Percentiles rank a stretch among this genome's conserved stretches.
Conservation (phyloP, 2,797 vertebrate species). For the Salmo trutta region DNA sequence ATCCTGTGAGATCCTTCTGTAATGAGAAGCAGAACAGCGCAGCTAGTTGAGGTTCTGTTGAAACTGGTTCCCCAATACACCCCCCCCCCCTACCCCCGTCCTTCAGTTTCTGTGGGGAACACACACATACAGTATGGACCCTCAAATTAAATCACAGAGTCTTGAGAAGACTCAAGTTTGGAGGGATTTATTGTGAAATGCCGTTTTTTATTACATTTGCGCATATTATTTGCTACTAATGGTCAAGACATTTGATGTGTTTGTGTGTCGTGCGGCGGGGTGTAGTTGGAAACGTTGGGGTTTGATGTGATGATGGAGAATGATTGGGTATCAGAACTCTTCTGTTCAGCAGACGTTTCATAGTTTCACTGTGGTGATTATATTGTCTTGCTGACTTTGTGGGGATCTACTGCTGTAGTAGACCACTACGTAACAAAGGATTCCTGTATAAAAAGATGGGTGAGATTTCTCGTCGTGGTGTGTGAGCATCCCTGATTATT, state of each 20-base stretch:
- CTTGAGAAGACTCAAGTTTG: too few relatives aligned
- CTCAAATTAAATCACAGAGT: constrained; percentile 20
- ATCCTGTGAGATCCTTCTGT: constrained; percentile 8
- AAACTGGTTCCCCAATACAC: neutral
- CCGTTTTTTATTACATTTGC: too few relatives aligned
- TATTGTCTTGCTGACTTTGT: neutral
- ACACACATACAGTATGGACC: constrained; percentile 10
- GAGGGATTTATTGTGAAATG: too few relatives aligned
- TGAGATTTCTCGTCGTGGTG: neutral
- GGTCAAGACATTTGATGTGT: too few relatives aligned
- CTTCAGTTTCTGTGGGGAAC: neutral
- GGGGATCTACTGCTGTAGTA: neutral
- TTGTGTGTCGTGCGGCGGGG: too few relatives aligned
- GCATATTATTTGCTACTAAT: too few relatives aligned
- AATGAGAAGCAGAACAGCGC: constrained; percentile 25
- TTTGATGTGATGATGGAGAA: neutral
- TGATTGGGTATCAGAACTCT: neutral
- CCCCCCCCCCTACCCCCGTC: neutral
- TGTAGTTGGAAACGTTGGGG: neutral
- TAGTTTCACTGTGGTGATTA: neutral
- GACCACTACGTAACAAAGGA: too few relatives aligned
- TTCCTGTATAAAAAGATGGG: neutral
- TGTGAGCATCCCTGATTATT: neutral
- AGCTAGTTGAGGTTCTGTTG: neutral
- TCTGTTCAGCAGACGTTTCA: neutral